Percentiles rank a stretch among this genome's conserved stretches.
phyloP scores from a whole-genome alignment of 2,797 vertebrate species.

The Eutrigla gurnardus region DNA sequence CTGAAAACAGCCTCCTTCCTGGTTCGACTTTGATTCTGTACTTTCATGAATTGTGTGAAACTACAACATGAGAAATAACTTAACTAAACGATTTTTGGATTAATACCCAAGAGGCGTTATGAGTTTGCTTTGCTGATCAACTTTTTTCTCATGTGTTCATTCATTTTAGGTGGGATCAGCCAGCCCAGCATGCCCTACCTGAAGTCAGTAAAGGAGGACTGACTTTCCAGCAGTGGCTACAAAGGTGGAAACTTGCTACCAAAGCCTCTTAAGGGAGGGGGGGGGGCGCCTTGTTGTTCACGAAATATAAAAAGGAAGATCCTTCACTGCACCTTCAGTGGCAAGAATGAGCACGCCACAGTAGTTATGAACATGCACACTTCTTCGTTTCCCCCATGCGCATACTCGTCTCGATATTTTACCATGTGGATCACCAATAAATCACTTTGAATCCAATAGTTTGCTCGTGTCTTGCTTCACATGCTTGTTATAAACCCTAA shows the following conservation, averaged over 20 bases:
- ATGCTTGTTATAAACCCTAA: neutral
- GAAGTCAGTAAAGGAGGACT: slow-evolving; percentile 77
- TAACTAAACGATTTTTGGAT: neutral
- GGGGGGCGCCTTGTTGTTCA: neutral
- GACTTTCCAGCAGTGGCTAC: slow-evolving; percentile 86
- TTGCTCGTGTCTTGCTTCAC: slow-evolving; percentile 14
- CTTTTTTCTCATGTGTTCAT: slow-evolving; percentile 25
- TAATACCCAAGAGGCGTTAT: neutral
- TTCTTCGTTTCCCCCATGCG: neutral
- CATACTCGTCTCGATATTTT: slow-evolving; percentile 1
- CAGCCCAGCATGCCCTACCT: slow-evolving; percentile 82
- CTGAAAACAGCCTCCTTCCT: neutral
- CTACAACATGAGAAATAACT: neutral
- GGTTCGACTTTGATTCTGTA: neutral
- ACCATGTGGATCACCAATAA: slow-evolving; percentile 49
- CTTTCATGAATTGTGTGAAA: neutral
- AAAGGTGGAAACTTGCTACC: slow-evolving; percentile 84
- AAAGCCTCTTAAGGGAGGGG: slow-evolving; percentile 63
- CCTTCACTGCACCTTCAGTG: slow-evolving; percentile 24
- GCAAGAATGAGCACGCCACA: neutral
- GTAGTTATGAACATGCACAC: neutral
- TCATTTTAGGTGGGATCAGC: slow-evolving; percentile 86
- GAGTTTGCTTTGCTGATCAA: neutral
- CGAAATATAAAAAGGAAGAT: neutral
- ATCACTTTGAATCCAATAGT: slow-evolving; percentile 11